Percentiles rank a stretch among this genome's conserved stretches.
phyloP scores from a whole-genome alignment of 2,888 invertebrate species.

The Dryococelus australis region DNA sequence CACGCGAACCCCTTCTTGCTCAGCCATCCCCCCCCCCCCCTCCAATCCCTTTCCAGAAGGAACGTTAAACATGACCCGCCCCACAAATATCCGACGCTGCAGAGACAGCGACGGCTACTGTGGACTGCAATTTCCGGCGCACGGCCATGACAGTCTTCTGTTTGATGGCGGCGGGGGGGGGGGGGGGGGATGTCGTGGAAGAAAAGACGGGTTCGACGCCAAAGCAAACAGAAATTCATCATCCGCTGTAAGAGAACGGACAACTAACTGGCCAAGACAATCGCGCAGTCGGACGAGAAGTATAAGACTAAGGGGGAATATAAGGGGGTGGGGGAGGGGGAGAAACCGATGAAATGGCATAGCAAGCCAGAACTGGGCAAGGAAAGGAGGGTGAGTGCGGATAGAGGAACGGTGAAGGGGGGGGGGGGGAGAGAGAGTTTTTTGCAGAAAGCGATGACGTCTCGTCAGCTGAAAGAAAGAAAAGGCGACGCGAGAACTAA shows the following conservation, averaged over 20 bases:
- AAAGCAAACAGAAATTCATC: conserved; percentile 46
- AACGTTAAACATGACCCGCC: conserved; percentile 9
- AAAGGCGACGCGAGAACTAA: too few relatives aligned
- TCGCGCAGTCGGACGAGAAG: not conserved
- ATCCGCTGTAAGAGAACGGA: conserved; percentile 35
- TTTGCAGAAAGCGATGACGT: not conserved
- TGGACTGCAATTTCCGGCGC: conserved; percentile 25
- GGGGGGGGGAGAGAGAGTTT: not conserved
- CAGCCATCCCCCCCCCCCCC: too few relatives aligned
- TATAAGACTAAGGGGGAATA: not conserved
- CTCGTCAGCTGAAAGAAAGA: not conserved
- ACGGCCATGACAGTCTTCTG: too few relatives aligned
- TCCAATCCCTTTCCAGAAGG: too few relatives aligned
- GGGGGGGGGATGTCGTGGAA: conserved; percentile 28
- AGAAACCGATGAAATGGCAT: too few relatives aligned
- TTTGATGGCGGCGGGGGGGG: not conserved
- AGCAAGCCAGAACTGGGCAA: too few relatives aligned
- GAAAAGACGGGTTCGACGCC: conserved; percentile 32
- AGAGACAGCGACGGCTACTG: not conserved
- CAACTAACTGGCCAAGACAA: conserved; percentile 5
- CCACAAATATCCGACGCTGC: not conserved
- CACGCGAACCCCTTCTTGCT: not conserved
- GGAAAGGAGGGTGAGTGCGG: too few relatives aligned
- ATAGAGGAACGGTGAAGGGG: too few relatives aligned
- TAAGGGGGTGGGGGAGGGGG: not conserved